These are phyloP conservation scores for Calephelis nemesis DNA, from an alignment of 1,140 invertebrate species.

Conservation along the genomic window DNA sequence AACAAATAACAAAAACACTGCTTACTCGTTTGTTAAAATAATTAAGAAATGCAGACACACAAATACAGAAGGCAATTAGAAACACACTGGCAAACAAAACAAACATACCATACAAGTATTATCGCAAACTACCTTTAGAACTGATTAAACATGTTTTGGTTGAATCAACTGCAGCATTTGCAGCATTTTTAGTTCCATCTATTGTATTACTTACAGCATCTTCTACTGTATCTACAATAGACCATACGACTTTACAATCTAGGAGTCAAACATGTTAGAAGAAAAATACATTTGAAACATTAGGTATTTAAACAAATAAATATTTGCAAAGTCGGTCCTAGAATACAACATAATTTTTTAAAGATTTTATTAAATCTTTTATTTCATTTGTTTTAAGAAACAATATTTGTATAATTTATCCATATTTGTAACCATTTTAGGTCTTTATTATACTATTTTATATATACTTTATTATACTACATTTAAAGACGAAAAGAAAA, in stretches of 20 bases:
- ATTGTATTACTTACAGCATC: conserved; percentile 40
- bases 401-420: too few relatives aligned
- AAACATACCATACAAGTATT: conserved; percentile 11
- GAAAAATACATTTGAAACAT: too few relatives aligned
- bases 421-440: too few relatives aligned
- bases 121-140: conserved; percentile 51
- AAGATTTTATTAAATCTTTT: too few relatives aligned
- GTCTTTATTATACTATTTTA: too few relatives aligned
- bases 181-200: conserved; percentile 48
- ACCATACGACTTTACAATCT: conserved; percentile 18
- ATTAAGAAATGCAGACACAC: conserved; percentile 1
- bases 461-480: too few relatives aligned
- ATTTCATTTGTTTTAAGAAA: too few relatives aligned
- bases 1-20: conserved; percentile 18
- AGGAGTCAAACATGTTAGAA: too few relatives aligned
- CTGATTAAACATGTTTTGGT: conserved; percentile 49
- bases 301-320: too few relatives aligned
- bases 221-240: conserved; percentile 40
- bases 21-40: background rate
- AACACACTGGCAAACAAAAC: conserved; percentile 20
- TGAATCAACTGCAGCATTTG: conserved; percentile 41
- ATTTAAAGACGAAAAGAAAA: too few relatives aligned
- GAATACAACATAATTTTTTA: too few relatives aligned
- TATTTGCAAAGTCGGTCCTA: too few relatives aligned
- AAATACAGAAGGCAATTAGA: background rate